Evolutionary conservation across 2,797 vertebrate species (phyloP), one percentile per base, ranked within the genome.

Genomic region (Sebastes variabilis): DNA sequence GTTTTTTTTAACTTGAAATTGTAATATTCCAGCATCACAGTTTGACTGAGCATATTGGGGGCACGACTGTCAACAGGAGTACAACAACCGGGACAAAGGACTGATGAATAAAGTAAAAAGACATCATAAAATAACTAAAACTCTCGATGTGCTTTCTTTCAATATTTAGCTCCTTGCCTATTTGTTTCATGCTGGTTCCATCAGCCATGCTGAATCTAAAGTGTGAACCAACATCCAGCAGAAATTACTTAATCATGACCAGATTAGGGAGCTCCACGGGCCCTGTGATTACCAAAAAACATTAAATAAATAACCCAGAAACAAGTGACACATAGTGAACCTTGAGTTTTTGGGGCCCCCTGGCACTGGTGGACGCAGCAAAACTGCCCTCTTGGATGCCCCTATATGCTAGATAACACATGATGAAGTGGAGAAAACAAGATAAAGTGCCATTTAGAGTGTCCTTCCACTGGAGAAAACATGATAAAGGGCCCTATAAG

Each of bases 101-200:
- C n/a, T 34, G 16, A 62, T 52, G 8, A 65, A 72, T 77, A 20
- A 68, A 66, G 18, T 69, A 58, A 30, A 16, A 56, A 77, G 22
- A 14, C 36, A 67, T 18, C 12, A 66, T 61, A 20, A 60, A 84
- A 82, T 79, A 62, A 75, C 69, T 20, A 69, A 32, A 55, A 36
- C 6, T 20, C 4, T 61, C 8, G 8, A 6, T 36, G 32, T 25
- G 11, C 18, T 54, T n/a, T 13, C 27, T 55, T 66, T 68, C 10
- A 65, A 22, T 69, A 38, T 61, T 77, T 24, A 27, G 11, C 30
- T 59, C n/a, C 9, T 69, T 38, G 18, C 9, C 10, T 46, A 4
- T 52, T 80, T 72, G 4, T 32, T 22, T 66, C 59, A 25, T 13
- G n/a, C 5, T 24, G 10, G 29, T 72, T 77, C 66, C 55, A 34